Evolutionary conservation across 2,888 invertebrate genomes (phyloP).

Genomic region (Idaea aversata): DNA sequence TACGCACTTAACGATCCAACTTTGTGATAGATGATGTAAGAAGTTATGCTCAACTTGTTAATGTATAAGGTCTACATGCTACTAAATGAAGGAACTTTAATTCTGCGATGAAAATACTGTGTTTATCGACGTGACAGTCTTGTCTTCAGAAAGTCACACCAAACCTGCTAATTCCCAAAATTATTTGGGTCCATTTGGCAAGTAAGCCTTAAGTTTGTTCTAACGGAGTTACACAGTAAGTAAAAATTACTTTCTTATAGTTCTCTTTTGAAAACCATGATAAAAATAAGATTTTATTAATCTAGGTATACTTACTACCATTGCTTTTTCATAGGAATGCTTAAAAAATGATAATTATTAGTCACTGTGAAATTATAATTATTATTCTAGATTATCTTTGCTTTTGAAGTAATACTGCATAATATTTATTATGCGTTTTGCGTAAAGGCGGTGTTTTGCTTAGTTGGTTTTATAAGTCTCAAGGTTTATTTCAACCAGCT

Average conservation of each 20-base stretch:
- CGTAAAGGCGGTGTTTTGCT: too few relatives aligned
- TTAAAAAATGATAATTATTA: slow-evolving; percentile 10
- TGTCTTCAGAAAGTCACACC: background rate
- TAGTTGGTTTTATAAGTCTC: too few relatives aligned
- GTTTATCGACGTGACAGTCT: background rate
- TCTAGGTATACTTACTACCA: too few relatives aligned
- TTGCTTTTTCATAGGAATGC: background rate
- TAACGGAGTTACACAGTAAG: background rate
- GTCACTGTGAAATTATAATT: too few relatives aligned
- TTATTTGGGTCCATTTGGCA: background rate
- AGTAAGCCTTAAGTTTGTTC: background rate
- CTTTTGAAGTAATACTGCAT: too few relatives aligned
- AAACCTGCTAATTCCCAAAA: background rate
- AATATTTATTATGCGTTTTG: too few relatives aligned
- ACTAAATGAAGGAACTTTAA: slow-evolving; percentile 28
- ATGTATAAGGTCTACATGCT: slow-evolving; percentile 23
- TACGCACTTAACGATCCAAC: slow-evolving; percentile 47
- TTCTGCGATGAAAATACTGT: slow-evolving; percentile 17
- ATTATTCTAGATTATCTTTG: too few relatives aligned
- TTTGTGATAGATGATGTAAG: slow-evolving; percentile 41
- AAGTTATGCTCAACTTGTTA: slow-evolving; percentile 36
- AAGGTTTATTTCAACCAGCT: too few relatives aligned
- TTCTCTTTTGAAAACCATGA: background rate
- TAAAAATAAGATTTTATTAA: background rate
- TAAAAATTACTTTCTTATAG: background rate